phyloP scores from a whole-genome alignment of 2,888 invertebrate species.

The Cephus rjabovi region DNA sequence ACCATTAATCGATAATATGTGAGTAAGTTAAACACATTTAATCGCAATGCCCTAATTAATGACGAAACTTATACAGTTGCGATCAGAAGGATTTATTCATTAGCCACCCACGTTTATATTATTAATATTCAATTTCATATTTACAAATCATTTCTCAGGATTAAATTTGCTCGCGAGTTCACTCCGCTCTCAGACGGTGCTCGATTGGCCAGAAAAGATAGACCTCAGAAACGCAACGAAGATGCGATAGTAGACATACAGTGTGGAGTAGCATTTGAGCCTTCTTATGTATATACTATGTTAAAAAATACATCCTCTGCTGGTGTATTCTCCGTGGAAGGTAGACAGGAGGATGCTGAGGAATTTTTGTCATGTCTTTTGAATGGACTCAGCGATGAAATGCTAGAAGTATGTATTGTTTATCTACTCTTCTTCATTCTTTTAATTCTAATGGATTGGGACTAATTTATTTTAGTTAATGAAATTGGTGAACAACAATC shows the following conservation, averaged over 20 bases:
- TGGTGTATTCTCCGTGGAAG: slow-evolving; percentile 82
- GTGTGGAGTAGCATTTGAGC: slow-evolving; percentile 88
- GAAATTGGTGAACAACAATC: slow-evolving; percentile 65
- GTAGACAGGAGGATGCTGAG: slow-evolving; percentile 96
- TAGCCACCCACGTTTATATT: slow-evolving; percentile 26
- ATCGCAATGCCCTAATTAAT: slow-evolving; percentile 51
- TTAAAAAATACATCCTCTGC: slow-evolving; percentile 81
- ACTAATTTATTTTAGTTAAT: slow-evolving; percentile 65
- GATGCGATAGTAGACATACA: slow-evolving; percentile 69
- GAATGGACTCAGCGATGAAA: slow-evolving; percentile 96
- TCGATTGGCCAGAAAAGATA: slow-evolving; percentile 66
- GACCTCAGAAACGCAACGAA: slow-evolving; percentile 64
- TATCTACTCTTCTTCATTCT: slow-evolving; percentile 3
- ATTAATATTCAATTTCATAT: slow-evolving; percentile 13
- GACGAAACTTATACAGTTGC: slow-evolving; percentile 59
- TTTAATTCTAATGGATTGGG: slow-evolving; percentile 18
- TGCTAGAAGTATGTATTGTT: slow-evolving; percentile 80
- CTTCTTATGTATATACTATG: slow-evolving; percentile 87
- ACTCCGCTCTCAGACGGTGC: slow-evolving; percentile 73
- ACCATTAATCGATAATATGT: slow-evolving; percentile 94
- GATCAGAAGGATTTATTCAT: slow-evolving; percentile 46
- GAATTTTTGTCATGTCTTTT: slow-evolving; percentile 94
- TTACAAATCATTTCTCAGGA: slow-evolving; percentile 68
- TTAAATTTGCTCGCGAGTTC: slow-evolving; percentile 84
- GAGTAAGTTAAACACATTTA: slow-evolving; percentile 68